Evolutionary conservation across 2,888 invertebrate genomes (phyloP).

Genomic region (Beris morrisii): DNA sequence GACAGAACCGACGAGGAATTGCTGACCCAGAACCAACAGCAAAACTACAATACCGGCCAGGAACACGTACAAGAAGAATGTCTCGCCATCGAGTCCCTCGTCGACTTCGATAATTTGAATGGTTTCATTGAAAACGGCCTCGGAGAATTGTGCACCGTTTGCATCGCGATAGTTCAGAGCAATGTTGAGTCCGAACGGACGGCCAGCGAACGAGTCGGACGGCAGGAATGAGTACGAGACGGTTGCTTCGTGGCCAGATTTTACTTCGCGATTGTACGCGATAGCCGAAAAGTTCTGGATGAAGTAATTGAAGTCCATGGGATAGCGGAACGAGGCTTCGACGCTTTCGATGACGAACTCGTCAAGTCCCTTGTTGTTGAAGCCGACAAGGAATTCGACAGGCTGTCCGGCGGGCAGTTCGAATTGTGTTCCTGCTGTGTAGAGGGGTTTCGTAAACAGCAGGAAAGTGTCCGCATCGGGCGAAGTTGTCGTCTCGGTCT

Average conservation of each 20-base stretch:
- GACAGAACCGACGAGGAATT: conserved; percentile 82
- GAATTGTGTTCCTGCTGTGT: conserved; percentile 64
- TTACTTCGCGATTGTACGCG: conserved; percentile 83
- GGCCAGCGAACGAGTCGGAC: conserved; percentile 93
- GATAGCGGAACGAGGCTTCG: conserved; percentile 98
- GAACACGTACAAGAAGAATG: conserved; percentile 96
- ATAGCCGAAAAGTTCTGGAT: conserved; percentile 97
- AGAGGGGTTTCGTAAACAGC: conserved; percentile 80
- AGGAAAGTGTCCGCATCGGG: conserved; percentile 90
- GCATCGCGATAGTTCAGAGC: conserved; percentile 88
- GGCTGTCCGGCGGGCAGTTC: conserved; percentile 80
- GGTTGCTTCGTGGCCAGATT: conserved; percentile 90
- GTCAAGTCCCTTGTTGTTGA: conserved; percentile 89
- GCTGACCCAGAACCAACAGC: conserved; percentile 85
- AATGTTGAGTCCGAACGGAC: conserved; percentile 94
- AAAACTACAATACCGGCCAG: conserved; percentile 87
- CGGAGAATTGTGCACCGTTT: conserved; percentile 65
- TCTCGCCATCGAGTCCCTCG: conserved; percentile 96
- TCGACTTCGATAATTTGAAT: conserved; percentile 94
- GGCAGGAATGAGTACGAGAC: conserved; percentile 94
- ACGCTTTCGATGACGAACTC: conserved; percentile 91
- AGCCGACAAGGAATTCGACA: conserved; percentile 94
- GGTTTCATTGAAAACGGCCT: conserved; percentile 98
- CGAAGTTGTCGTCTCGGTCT: conserved; percentile 68
- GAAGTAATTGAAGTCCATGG: conserved; percentile 97